Evolutionary conservation across 2,888 invertebrate species (phyloP), one percentile per base, ranked within the genome.

Genomic region (Taphrorychus bicolor): DNA sequence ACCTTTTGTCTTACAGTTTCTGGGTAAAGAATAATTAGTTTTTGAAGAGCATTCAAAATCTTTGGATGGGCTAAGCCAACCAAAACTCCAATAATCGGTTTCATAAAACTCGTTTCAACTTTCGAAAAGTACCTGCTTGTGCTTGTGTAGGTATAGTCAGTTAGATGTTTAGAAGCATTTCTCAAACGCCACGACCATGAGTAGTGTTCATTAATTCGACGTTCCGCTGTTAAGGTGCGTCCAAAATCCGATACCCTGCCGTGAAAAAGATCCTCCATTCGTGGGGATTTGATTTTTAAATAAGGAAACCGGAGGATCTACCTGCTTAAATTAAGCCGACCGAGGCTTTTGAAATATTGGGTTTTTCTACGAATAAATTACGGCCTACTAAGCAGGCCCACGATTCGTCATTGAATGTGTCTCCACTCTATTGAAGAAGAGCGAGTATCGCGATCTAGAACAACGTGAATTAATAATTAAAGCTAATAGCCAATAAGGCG

Each of bases 221-320:
- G 32, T 32, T 32, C 32, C 32, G 11, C 32, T 32, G 45, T 45
- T 45, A 45, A 45, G 45, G 45, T 45, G 45, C 45, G 45, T 45
- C 45, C 45, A 45, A 64, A 64, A 64, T 64, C 52, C 52, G 64
- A 64, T 64, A 40, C 57, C 64, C 63, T 52, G 64, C 57, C 40
- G 64, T 42, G 64, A 57, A 63, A 56, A 52, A 63, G 53, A 63
- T 57, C 62, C 49, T 51, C 16, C 41, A 52, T 52, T 57, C 51
- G 57, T 49, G 45, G 14, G 45, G 45, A 58, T 64, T 58, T 58
- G 58, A 64, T 64, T 64, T 64, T 58, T 64, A 64, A 64, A 64
- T 58, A 52, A 64, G 52, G 58, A 64, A 64, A 57, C 45, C 42
- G n/a, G 52, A 64, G 17, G 41, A 58, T 52, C 64, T 64, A 64